Base-by-base conservation (phyloP, 2,113 vertebrate genomes). In the Serranochromis macrocephalus region DNA sequence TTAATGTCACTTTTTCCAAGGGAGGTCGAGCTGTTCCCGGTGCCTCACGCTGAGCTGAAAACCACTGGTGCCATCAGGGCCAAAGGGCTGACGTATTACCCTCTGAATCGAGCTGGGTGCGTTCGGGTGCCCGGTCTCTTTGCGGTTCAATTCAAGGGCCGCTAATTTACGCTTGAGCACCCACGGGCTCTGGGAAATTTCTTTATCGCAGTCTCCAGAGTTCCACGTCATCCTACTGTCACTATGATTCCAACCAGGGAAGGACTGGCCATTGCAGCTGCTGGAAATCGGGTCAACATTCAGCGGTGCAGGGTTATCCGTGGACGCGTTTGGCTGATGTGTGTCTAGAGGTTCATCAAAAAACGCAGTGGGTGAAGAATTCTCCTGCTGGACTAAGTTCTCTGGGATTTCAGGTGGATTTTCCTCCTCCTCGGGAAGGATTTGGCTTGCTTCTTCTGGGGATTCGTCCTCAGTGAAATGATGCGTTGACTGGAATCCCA, bases 401-500 rank as follows among this genome's bases (percentile, higher is more conserved):
- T 51, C 29, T 13, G 55, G 75, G 49, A n/a, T 49, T 61, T 79
- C 21, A 14, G 1, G 29, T 16, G 47, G 66, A 61, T 87, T 53
- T 83, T 75, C 82, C 24, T 49, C 85, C 29, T 85, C 82, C 19
- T 55, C 66, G 4, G 45, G 19, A 16, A 51, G 47, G 10, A 19
- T 24, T 16, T 86, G 11, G 26, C 89, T 89, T 1, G 1, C 10
- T 16, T 7, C 85, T 51, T 93, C 92, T 9, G 26, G 17, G 29
- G 12, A 24, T 31, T 49, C 0, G 6, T 42, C 63, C 31, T 93
- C 86, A 0, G 42, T 14, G 3, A 81, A 0, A 5, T 3, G 55
- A 83, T 87, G 92, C n/a, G 83, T 89, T 3, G 93, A 86, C 10
- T 94, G 92, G 10, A 91, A 93, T 1, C 94, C 94, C 40, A 97